Conservation (phyloP, 2,113 vertebrate species). For the Serilophus lunatus region DNA sequence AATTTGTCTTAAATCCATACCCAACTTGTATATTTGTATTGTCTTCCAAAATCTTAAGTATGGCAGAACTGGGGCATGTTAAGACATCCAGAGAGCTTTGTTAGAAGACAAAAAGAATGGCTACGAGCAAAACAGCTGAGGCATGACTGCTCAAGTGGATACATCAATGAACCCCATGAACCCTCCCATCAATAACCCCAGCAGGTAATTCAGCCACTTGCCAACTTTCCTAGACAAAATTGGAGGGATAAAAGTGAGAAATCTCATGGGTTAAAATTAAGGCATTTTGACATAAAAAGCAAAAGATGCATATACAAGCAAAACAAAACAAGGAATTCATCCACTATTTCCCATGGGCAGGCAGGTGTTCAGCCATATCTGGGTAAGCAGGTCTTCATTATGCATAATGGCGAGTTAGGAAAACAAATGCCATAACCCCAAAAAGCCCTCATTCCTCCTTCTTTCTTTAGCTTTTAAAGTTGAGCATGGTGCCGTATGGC, state of each 20-base stretch:
- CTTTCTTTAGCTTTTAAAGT: not conserved
- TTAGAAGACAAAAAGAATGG: not conserved
- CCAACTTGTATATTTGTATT: not conserved
- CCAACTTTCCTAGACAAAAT: not conserved
- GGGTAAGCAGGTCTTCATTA: not conserved
- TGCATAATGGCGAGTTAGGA: not conserved
- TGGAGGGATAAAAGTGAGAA: not conserved
- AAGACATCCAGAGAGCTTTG: not conserved
- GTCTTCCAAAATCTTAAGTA: not conserved
- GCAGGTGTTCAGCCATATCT: not conserved
- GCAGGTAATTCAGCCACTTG: not conserved
- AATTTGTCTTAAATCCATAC: not conserved
- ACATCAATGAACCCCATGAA: no score
- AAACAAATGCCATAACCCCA: not conserved
- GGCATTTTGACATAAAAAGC: not conserved
- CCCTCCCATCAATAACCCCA: no score
- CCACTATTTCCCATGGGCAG: not conserved
- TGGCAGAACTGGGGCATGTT: fast-evolving
- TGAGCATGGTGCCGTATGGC: fast-evolving
- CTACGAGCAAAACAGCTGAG: not conserved
- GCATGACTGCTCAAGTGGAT: not conserved
- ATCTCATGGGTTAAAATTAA: not conserved
- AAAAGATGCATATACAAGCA: not conserved
- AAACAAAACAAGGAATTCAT: not conserved
- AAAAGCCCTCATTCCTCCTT: not conserved